Evolutionary conservation across 2,113 vertebrate genomes (phyloP), one percentile per base, ranked within the genome.

Genomic region (Alethe diademata): DNA sequence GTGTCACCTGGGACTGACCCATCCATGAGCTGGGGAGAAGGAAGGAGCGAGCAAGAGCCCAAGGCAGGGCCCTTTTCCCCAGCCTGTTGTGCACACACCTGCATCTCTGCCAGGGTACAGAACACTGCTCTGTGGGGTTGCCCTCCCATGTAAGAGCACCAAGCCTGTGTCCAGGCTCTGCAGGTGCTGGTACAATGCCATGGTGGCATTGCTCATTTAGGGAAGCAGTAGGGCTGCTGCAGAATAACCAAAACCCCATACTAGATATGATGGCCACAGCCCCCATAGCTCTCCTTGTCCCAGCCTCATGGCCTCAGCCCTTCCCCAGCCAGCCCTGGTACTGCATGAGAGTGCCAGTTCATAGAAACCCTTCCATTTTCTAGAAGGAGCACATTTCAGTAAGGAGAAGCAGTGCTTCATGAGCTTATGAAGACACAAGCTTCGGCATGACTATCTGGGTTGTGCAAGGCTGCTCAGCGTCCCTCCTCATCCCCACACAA

Each of bases 151-250:
- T 1, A 4, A 36, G 28, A 82, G 47, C 42, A 69, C 10, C 0
- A 3, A 74, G 78, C 36, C 33, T 23, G 13, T 69, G 40, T n/a
- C 29, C 2, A 1, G 40, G 28, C 19, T 24, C 7, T 13, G 38
- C 0, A 0, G 18, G 25, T 3, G 1, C 36, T 40, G 38, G 18
- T 58, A 29, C 22, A 75, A 57, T 1, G 1, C 36, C 7, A 1
- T 4, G 20, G 53, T 40, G 60, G 31, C 38, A 50, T 29, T 71
- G 65, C 61, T 33, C 71, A 57, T 48, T 50, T 60, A 3, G 20
- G 28, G 43, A 90, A 90, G 26, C 8, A 6, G 25, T 35, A 69
- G 17, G 19, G 38, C 58, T 64, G 43, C 36, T 3, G 10, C 58
- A 76, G 58, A 91, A 73, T 76, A 88, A 86, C 28, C 19, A 33